Evolutionary conservation across 1,140 invertebrate genomes (phyloP).

Genomic region (Caenorhabditis briggsae): DNA sequence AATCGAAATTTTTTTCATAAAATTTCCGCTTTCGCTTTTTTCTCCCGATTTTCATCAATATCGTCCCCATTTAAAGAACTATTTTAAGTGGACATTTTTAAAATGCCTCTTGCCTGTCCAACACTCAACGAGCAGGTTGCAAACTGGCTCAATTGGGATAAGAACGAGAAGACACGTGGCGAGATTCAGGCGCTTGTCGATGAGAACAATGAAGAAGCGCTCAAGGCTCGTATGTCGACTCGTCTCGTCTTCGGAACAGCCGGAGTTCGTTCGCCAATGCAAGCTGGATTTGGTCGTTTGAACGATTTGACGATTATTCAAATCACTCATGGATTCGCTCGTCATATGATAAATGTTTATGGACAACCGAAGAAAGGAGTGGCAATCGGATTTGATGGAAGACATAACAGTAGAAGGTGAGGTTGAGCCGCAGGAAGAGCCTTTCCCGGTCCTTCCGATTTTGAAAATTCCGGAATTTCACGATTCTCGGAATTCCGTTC

Average conservation of each 20-base stretch:
- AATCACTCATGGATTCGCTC: conserved; percentile 86
- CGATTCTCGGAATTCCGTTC: not conserved
- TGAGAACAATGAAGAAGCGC: conserved; percentile 80
- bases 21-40: not conserved
- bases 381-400: conserved; percentile 93
- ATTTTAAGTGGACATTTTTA: not conserved
- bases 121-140: conserved; percentile 81
- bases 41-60: not conserved
- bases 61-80: not conserved
- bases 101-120: conserved; percentile 60
- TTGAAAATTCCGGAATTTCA: not conserved
- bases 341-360: conserved; percentile 83
- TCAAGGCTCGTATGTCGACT: conserved; percentile 82
- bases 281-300: conserved; percentile 90
- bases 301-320: conserved; percentile 98
- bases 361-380: conserved; percentile 82
- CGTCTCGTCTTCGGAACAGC: conserved; percentile 90
- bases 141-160: conserved; percentile 83
- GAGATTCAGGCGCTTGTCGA: conserved; percentile 81
- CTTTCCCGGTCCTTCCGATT: not conserved
- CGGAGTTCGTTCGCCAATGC: conserved; percentile 89
- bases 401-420: conserved; percentile 91
- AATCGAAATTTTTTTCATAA: too few species aligned
- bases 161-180: conserved; percentile 80
- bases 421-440: not conserved